Conservation (phyloP, 2,888 invertebrate species). For the Dryococelus australis region DNA sequence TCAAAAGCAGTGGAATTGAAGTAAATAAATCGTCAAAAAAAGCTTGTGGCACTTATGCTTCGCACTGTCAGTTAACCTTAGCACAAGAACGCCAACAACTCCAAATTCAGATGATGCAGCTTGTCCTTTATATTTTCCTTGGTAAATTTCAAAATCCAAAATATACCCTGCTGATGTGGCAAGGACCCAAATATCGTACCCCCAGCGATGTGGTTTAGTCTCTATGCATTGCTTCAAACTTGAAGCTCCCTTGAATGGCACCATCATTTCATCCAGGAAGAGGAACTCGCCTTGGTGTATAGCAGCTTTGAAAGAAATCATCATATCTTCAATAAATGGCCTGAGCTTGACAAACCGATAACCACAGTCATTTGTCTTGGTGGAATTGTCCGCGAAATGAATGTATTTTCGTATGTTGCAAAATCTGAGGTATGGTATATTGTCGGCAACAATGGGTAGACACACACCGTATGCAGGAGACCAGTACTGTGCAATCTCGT, state of each 20-base stretch:
- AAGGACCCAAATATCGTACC: neutral
- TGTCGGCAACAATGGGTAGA: neutral
- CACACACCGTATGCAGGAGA: neutral
- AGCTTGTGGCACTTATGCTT: neutral
- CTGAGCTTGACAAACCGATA: neutral
- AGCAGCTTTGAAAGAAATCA: neutral
- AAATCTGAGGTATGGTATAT: neutral
- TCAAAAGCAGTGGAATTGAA: neutral
- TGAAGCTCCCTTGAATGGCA: neutral
- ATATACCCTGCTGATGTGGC: neutral
- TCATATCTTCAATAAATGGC: neutral
- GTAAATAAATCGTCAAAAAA: neutral
- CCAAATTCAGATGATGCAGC: neutral
- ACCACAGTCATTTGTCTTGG: neutral
- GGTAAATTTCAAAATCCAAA: neutral
- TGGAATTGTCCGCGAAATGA: neutral
- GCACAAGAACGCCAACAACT: neutral
- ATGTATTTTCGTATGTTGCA: neutral
- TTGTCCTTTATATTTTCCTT: neutral
- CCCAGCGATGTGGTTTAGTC: neutral
- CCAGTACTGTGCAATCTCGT: neutral
- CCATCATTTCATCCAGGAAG: neutral
- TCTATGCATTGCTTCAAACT: neutral
- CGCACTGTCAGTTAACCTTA: neutral
- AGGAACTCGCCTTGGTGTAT: neutral